Base-by-base conservation (phyloP, 2,888 invertebrate species). In the Caenorhabditis angaria region DNA sequence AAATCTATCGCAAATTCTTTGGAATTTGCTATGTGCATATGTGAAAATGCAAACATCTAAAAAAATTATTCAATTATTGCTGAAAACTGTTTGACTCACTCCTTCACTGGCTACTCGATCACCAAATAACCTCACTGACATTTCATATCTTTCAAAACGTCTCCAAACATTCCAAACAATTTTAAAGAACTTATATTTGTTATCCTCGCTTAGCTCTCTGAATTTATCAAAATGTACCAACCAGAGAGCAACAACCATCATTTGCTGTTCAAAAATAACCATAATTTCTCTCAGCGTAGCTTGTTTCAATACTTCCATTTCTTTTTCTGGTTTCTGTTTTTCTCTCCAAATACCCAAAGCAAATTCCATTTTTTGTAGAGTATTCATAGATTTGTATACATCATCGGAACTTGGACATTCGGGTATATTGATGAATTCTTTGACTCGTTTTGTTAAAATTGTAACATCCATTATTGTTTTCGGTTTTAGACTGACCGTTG, bases 171-270 rank as follows among this genome's bases (percentile, higher is more conserved):
- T 70, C 77, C 77, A 78, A 10, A 72, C 58, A 4, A 53, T 35
- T 72, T 75, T 75, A 62, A 77, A 77, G 27, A 65, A 58, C 20
- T 54, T 57, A 27, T 72, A 67, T 60, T 76, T 76, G 8, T 78
- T 76, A 14, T 72, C 64, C 0, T 56, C 14, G 3, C 35, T 53
- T 20, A 79, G 53, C 22, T 59, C 3, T 8, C 64, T 55, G 29
- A 79, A 79, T 29, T 77, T 59, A 0, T 65, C 58, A 24, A 62
- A 54, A 24, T 77, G 71, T 35, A 71, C 60, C 50, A 76, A 25
- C 76, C 76, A 79, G 27, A 68, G 66, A 1, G 75, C 76, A 28
- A 73, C 68, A 27, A 61, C 64, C 1, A 65, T 50, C 76, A 78
- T 73, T 41, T 64, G 68, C 5, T 67, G 61, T 29, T 72, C 72